Evolutionary conservation across 2,888 invertebrate genomes (phyloP).

Genomic region (Limnephilus rhombicus): DNA sequence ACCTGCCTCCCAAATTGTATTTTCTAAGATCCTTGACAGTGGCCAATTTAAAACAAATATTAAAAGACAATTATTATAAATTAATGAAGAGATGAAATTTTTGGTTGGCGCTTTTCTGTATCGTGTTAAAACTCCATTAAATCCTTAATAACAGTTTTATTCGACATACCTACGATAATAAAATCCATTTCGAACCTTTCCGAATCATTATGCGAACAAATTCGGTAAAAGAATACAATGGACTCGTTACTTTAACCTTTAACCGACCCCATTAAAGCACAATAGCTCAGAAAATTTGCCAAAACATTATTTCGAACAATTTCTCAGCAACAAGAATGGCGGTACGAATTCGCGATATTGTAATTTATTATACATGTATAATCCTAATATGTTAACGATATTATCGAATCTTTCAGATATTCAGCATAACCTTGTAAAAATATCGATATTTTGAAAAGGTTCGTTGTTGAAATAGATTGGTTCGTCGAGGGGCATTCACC

Average conservation of each 20-base stretch:
- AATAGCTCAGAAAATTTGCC: conserved; percentile 20
- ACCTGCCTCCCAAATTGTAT: too few species aligned
- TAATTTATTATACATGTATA: background rate
- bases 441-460: background rate
- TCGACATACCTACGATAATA: background rate
- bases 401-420: background rate
- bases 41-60: too few species aligned
- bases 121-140: background rate
- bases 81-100: background rate
- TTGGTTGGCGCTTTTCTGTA: background rate
- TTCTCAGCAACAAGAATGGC: background rate
- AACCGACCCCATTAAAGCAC: conserved; percentile 15
- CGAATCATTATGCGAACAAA: background rate
- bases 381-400: background rate
- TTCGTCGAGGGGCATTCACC: background rate
- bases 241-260: conserved; percentile 24
- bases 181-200: background rate
- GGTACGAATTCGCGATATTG: background rate
- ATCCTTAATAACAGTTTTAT: background rate
- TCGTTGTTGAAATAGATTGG: background rate
- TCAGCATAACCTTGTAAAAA: background rate
- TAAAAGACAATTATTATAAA: too few species aligned
- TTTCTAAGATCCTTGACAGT: too few species aligned
- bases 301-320: background rate
- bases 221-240: background rate